A percentile compares a stretch with the other conserved stretches of the same genome.
Evolutionary conservation across 2,888 invertebrate genomes (phyloP).

Genomic region (Noctua janthe): DNA sequence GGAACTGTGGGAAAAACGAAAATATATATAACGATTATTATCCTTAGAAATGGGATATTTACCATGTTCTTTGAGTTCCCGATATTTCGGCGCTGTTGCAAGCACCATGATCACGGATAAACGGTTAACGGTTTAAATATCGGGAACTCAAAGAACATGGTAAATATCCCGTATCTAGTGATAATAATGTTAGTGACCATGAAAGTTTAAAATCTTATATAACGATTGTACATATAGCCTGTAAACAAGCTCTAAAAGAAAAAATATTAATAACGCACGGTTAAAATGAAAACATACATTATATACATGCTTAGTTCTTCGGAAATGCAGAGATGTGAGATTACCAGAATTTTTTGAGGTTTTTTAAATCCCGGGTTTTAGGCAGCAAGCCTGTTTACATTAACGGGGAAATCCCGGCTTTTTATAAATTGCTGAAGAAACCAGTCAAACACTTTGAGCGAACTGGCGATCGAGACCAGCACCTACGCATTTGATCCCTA

Average conservation of each 20-base stretch:
- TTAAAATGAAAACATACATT: neutral
- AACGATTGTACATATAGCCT: neutral
- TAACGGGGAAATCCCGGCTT: neutral
- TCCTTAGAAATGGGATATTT: too few species aligned
- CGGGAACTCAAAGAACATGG: too few species aligned
- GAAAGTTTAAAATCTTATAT: too few species aligned
- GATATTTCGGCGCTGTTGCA: too few species aligned
- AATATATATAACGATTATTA: neutral
- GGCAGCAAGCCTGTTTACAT: neutral
- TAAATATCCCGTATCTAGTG: too few species aligned
- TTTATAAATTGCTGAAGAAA: neutral
- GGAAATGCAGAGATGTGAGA: too few species aligned
- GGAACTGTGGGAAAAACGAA: conserved; percentile 75
- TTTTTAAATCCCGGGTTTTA: neutral
- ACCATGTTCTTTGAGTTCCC: too few species aligned
- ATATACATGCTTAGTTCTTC: too few species aligned
- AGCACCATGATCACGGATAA: too few species aligned
- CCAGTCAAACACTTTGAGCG: neutral
- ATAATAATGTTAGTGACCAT: too few species aligned
- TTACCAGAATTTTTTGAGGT: neutral
- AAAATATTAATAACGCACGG: neutral
- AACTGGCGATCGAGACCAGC: neutral
- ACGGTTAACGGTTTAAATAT: too few species aligned
- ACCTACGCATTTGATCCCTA: neutral
- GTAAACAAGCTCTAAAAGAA: neutral